These are phyloP conservation scores for Amblyjoppa proteus DNA, from an alignment of 2,888 invertebrate genomes.

Conservation along the genomic window DNA sequence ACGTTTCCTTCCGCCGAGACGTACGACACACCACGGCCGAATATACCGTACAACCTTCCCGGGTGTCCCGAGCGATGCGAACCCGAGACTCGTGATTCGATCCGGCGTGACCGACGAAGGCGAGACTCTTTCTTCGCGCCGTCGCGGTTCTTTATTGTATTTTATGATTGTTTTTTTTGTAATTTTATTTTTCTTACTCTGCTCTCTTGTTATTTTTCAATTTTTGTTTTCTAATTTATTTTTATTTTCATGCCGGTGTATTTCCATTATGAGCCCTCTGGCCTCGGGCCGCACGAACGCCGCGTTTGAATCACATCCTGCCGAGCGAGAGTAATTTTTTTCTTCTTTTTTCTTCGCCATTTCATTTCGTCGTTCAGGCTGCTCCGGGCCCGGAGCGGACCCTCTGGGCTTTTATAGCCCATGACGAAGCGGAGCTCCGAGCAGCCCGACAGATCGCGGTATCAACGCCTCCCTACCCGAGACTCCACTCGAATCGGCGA, in stretches of 20 bases:
- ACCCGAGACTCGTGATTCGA: conserved; percentile 22
- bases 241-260: background rate
- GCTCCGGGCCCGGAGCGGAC: background rate
- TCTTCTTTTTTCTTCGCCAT: conserved; percentile 40
- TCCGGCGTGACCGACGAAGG: background rate
- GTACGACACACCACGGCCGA: background rate
- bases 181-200: background rate
- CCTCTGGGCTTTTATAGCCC: conserved; percentile 60
- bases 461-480: conserved; percentile 3
- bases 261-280: conserved; percentile 35
- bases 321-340: conserved; percentile 49
- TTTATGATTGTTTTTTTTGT: conserved; percentile 13
- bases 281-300: conserved; percentile 46
- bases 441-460: background rate
- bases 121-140: conserved; percentile 10
- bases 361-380: conserved; percentile 9
- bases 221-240: background rate
- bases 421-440: conserved; percentile 52
- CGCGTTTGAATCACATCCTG: conserved; percentile 46
- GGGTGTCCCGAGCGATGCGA: background rate
- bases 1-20: conserved; percentile 55
- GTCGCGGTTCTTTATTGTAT: conserved; percentile 34
- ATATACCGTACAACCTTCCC: conserved; percentile 4
- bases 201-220: background rate
- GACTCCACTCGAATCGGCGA: background rate